Evolutionary conservation across 2,113 vertebrate species (phyloP).

Genomic region (Engraulis encrasicolus): DNA sequence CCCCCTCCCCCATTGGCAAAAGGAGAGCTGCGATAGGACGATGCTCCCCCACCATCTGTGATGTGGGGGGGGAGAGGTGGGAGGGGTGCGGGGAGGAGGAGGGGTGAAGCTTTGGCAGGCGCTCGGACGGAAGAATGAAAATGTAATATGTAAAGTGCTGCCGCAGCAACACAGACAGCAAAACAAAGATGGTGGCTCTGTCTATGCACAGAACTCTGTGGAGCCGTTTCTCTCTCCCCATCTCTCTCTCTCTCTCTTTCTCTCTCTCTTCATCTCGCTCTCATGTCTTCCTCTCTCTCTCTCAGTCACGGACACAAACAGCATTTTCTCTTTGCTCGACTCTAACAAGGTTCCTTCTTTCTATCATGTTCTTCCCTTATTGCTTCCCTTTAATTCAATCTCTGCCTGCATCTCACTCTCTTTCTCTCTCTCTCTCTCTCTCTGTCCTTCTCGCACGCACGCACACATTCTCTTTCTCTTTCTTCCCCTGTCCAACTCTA

Average conservation of each 20-base stretch:
- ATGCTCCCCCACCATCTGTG: constrained; percentile 44
- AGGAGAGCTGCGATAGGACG: constrained; percentile 32
- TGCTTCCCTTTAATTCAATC: not conserved
- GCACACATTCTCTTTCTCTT: not conserved
- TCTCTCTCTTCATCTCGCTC: constrained; percentile 40
- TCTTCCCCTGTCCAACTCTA: too few species aligned
- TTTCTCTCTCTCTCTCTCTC: not conserved
- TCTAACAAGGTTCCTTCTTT: not conserved
- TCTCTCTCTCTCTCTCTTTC: constrained; percentile 2
- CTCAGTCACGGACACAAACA: constrained; percentile 19
- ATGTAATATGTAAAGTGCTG: constrained; percentile 41
- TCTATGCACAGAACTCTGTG: too few species aligned
- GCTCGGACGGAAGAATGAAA: constrained; percentile 42
- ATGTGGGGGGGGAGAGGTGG: not conserved
- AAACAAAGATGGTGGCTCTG: constrained; percentile 1
- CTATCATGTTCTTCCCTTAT: not conserved
- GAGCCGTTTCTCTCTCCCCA: not conserved
- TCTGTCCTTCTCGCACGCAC: too few species aligned
- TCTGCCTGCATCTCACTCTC: not conserved
- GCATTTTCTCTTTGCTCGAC: not conserved
- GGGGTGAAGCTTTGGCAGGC: constrained; percentile 73
- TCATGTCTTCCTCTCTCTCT: constrained; percentile 31
- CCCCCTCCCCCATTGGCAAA: constrained; percentile 21
- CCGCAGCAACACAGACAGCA: constrained; percentile 19
- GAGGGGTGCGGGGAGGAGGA: not conserved